A percentile compares a stretch with the other conserved stretches of the same genome.
Conservation (phyloP, 2,113 vertebrate genomes). For the Crocuta crocuta region DNA sequence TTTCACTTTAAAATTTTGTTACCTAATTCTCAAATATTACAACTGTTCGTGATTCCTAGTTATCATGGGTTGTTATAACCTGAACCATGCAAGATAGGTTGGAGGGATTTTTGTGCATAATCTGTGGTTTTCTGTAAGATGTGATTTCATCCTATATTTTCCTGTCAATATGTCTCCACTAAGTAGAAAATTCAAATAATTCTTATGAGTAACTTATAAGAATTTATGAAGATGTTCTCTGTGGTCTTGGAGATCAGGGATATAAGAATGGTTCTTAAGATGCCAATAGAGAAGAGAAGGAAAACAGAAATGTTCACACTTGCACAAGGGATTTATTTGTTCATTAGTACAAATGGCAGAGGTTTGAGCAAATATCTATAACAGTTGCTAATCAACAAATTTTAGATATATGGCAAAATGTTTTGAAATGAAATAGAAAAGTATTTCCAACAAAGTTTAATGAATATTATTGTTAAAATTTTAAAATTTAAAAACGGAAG, state of each 20-base stretch:
- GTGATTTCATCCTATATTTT: neutral
- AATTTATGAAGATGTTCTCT: neutral
- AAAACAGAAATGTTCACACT: neutral
- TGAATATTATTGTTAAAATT: neutral
- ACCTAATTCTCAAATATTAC: neutral
- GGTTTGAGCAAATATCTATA: neutral
- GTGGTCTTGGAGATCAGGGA: neutral
- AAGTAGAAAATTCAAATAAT: neutral
- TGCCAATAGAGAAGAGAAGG: neutral
- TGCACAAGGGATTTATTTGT: neutral
- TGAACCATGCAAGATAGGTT: neutral
- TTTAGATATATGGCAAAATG: neutral
- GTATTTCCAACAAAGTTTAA: neutral
- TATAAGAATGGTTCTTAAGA: neutral
- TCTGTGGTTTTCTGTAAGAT: neutral
- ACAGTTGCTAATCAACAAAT: neutral
- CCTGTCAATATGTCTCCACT: neutral
- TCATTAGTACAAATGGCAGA: neutral
- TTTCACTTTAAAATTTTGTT: neutral
- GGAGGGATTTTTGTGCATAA: neutral
- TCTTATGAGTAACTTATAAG: neutral
- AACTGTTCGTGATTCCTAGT: neutral
- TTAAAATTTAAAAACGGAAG: neutral
- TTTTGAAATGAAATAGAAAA: neutral
- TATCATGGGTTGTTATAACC: neutral